Evolutionary conservation across 2,113 vertebrate species (phyloP), one percentile per base, ranked within the genome.

Genomic region (Malurus melanocephalus): DNA sequence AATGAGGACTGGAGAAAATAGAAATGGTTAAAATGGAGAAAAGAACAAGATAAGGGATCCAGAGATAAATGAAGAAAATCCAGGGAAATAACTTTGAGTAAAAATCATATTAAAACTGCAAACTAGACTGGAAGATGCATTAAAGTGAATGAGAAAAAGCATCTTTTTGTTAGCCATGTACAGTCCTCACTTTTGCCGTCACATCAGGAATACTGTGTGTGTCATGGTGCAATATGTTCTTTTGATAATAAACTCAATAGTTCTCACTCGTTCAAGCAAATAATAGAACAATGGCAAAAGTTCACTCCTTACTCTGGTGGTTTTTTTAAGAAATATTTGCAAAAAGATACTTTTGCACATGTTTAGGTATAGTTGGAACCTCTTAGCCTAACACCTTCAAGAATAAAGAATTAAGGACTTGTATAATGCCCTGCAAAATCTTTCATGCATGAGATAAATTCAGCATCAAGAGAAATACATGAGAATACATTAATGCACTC

Each of bases 401-500:
- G 14, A 74, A 12, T 17, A 87, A 68, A 38, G 49, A 84, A 45
- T 53, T 53, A 84, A 48, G 33, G 80, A 77, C 14, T 49, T 72
- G 24, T 85, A 32, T 65, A 61, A 62, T 65, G 56, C 13, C 26
- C 49, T 72, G 85, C 38, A 65, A 92, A 87, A 61, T 42, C 62
- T 61, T 80, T 87, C 85, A 72, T 72, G 91, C 87, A 55, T 93
- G 73, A 90, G 60, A 56, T 27, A 93, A 83, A 83, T 64, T 87
- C 56, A 72, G 33, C 65, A 83, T 71, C 82, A 72, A 87, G 82
- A 92, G 68, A 56, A 94, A 93, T 51, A 62, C 49, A 66, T 81
- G 79, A 92, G 90, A 83, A 85, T 85, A 83, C 45, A 68, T 88
- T 87, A 85, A 65, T 61, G 65, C 57, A 72, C 91, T 93, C 85